These are phyloP conservation scores for Mesorhabditis spiculigera DNA, from an alignment of 2,888 invertebrate genomes.

Conservation along the genomic window DNA sequence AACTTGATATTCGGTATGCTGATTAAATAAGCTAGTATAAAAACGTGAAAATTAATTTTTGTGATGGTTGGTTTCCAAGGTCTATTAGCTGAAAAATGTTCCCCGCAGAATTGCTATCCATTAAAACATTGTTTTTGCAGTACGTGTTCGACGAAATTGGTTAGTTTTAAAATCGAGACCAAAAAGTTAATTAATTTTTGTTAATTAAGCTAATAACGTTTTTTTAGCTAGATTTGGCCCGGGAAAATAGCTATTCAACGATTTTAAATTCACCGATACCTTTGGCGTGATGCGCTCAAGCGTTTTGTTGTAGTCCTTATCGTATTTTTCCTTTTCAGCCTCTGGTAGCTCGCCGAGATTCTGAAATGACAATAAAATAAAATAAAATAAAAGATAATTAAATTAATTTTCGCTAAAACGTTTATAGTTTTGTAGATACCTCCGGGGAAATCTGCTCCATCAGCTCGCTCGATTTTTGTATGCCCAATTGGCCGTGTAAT, in stretches of 20 bases:
- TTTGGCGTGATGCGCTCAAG: background rate
- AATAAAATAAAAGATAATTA: background rate
- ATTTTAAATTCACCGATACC: background rate
- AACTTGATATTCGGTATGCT: too few relatives aligned
- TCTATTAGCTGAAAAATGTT: too few relatives aligned
- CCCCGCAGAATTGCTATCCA: too few relatives aligned
- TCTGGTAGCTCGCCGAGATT: background rate
- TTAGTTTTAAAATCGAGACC: too few relatives aligned
- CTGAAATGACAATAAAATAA: background rate
- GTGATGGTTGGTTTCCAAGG: too few relatives aligned
- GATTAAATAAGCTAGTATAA: too few relatives aligned
- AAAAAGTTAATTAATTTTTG: too few relatives aligned
- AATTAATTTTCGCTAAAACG: background rate
- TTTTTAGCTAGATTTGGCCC: background rate
- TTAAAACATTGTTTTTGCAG: too few relatives aligned
- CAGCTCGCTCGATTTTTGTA: background rate
- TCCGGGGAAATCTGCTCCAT: background rate
- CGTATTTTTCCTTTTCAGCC: background rate
- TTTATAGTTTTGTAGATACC: background rate
- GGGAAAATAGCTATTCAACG: background rate
- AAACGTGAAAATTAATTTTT: too few relatives aligned
- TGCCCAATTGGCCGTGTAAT: background rate
- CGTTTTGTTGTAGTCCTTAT: background rate
- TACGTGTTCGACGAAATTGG: too few relatives aligned
- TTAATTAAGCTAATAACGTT: too few relatives aligned